Evolutionary conservation across 2,797 vertebrate species (phyloP).

Genomic region (Spea hammondii): DNA sequence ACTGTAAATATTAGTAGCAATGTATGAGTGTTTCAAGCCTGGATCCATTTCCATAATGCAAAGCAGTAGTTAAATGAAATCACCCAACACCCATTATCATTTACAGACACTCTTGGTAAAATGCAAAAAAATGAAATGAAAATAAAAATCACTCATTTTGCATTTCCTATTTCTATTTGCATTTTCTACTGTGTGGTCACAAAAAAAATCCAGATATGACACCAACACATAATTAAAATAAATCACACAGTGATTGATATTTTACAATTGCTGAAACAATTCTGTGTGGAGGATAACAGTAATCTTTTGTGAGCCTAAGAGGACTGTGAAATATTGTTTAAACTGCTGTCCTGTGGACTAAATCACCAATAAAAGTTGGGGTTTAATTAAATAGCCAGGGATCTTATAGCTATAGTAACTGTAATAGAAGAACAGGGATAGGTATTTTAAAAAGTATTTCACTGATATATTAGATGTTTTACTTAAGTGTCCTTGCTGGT

Average conservation of each 20-base stretch:
- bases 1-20: not conserved
- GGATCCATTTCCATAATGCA: conserved; percentile 31
- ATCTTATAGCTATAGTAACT: not conserved
- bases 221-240: not conserved
- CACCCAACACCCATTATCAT: not conserved
- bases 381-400: not conserved
- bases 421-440: conserved; percentile 37
- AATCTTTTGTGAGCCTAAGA: too few species aligned
- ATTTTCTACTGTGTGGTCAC: conserved; percentile 1
- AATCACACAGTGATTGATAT: not conserved
- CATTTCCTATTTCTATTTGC: conserved; percentile 29
- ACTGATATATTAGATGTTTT: conserved; percentile 18
- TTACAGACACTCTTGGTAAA: conserved; percentile 17
- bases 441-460: conserved; percentile 43
- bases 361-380: not conserved
- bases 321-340: not conserved
- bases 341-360: not conserved
- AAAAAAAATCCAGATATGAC: not conserved
- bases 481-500: not conserved
- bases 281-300: too few species aligned
- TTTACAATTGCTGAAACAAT: not conserved
- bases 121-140: conserved; percentile 1
- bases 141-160: conserved; percentile 32
- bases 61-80: conserved; percentile 36
- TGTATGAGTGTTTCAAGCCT: conserved; percentile 4